These are phyloP conservation scores for Lates calcarifer DNA, from an alignment of 2,113 vertebrate species.

Conservation along the genomic window DNA sequence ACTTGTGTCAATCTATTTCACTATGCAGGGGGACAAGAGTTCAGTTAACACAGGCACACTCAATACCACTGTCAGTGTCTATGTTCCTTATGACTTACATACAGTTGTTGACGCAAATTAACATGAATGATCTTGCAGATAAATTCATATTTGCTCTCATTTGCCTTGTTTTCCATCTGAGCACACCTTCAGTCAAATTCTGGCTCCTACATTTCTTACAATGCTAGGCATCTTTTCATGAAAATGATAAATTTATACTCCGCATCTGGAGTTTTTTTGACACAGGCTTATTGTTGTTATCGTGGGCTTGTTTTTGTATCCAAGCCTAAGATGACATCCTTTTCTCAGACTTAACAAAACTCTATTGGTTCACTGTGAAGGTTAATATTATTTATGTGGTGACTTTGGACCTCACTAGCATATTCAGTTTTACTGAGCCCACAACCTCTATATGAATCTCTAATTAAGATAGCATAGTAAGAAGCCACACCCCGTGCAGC, in stretches of 20 bases:
- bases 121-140: background rate
- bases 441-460: background rate
- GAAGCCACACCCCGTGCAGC: slow-evolving; percentile 23
- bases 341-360: background rate
- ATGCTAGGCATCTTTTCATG: no score
- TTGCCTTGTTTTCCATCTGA: background rate
- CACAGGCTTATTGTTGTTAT: no score
- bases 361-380: background rate
- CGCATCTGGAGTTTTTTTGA: no score
- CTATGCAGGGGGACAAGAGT: no score
- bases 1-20: background rate
- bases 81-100: no score
- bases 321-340: background rate
- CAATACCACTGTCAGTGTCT: no score
- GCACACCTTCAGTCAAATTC: background rate
- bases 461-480: slow-evolving; percentile 11
- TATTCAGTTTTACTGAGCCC: background rate
- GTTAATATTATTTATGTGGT: background rate
- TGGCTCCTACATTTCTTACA: no score
- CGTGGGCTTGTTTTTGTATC: no score
- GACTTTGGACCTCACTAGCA: background rate
- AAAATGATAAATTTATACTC: no score
- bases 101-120: background rate
- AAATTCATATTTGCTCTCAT: no score
- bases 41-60: no score